phyloP scores from a whole-genome alignment of 2,888 invertebrate genomes.

The Atethmia centrago region DNA sequence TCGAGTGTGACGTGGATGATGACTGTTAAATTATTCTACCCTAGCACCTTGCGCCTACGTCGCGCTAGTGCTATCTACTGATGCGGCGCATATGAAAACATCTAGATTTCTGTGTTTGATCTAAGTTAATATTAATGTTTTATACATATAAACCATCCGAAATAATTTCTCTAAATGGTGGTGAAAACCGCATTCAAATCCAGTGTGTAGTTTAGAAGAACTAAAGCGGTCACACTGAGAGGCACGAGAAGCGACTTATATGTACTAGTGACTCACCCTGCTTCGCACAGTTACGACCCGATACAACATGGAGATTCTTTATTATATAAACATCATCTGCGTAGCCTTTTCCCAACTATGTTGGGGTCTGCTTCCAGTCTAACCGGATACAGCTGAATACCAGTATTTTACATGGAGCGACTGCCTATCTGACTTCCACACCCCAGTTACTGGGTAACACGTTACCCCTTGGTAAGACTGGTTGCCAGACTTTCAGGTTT shows the following conservation, averaged over 20 bases:
- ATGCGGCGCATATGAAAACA: not conserved
- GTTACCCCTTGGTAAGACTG: too few species aligned
- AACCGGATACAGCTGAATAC: too few species aligned
- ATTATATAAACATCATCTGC: too few species aligned
- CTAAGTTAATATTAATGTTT: not conserved
- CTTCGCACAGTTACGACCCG: too few species aligned
- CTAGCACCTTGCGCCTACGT: not conserved
- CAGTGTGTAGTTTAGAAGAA: not conserved
- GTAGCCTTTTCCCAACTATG: too few species aligned
- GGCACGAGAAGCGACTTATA: not conserved
- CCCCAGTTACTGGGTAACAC: too few species aligned
- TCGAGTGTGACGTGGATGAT: not conserved
- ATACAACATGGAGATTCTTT: too few species aligned
- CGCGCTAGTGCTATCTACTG: not conserved
- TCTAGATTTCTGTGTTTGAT: not conserved
- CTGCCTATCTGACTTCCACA: too few species aligned
- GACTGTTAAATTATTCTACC: not conserved
- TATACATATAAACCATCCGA: not conserved
- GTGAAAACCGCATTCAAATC: not conserved
- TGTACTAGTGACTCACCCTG: too few species aligned
- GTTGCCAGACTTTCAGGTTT: too few species aligned
- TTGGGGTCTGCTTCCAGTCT: too few species aligned
- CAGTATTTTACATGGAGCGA: too few species aligned
- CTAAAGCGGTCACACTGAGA: not conserved
- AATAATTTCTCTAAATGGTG: not conserved